Evolutionary conservation across 2,888 invertebrate genomes (phyloP).

Genomic region (Ormia ochracea): DNA sequence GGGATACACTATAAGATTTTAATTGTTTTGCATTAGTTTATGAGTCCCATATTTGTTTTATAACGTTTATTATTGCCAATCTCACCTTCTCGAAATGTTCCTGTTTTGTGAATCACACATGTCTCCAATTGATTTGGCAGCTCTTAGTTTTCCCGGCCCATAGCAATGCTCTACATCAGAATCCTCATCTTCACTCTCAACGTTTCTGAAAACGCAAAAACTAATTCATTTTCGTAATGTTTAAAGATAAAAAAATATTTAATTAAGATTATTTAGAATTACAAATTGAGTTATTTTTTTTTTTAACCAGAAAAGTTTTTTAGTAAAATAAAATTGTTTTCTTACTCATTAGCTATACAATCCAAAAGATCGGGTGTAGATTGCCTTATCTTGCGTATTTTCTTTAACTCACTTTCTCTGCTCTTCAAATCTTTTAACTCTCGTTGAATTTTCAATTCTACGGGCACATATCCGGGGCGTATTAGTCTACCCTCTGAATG

Average conservation of each 20-base stretch:
- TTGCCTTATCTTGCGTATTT: constrained; percentile 80
- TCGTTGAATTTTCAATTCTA: constrained; percentile 91
- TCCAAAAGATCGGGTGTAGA: constrained; percentile 82
- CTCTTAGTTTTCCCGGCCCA: constrained; percentile 80
- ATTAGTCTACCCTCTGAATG: constrained; percentile 81
- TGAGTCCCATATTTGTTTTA: background rate
- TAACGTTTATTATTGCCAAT: background rate
- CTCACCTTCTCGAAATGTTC: constrained; percentile 68
- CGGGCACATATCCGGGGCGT: constrained; percentile 87
- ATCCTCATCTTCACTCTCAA: constrained; percentile 80
- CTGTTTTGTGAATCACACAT: constrained; percentile 79
- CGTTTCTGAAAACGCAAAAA: constrained; percentile 61
- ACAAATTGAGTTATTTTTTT: background rate
- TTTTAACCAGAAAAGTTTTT: background rate
- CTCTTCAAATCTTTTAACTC: constrained; percentile 91
- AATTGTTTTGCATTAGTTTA: no score
- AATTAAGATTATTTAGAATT: no score
- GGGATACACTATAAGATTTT: constrained; percentile 66
- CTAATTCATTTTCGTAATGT: background rate
- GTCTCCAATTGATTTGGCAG: constrained; percentile 83
- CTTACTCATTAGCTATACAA: constrained; percentile 80
- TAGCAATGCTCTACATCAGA: constrained; percentile 81
- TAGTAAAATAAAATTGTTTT: background rate
- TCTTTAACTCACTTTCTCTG: constrained; percentile 87
- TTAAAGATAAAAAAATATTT: no score